Evolutionary conservation across 2,888 invertebrate species (phyloP).

Genomic region (Hypercompe scribonia): DNA sequence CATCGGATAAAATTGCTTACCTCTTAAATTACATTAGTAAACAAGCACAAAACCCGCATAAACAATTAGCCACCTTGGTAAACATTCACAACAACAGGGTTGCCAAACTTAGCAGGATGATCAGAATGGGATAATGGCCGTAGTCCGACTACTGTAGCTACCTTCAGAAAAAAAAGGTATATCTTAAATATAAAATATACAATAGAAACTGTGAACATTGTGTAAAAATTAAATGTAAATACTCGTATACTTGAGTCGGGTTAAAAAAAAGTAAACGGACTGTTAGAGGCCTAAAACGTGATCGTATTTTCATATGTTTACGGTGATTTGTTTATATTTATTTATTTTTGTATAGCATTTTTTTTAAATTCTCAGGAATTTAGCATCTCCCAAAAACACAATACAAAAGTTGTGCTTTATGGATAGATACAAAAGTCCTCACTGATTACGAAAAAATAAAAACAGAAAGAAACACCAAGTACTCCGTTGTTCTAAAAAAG

Average conservation of each 20-base stretch:
- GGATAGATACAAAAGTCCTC: not conserved
- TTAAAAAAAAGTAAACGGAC: not conserved
- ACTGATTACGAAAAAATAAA: not conserved
- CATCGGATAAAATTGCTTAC: not conserved
- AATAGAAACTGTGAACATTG: too few relatives aligned
- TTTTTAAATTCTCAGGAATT: too few relatives aligned
- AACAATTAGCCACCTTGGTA: not conserved
- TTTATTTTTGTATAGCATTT: too few relatives aligned
- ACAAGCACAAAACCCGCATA: not conserved
- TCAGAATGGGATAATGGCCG: not conserved
- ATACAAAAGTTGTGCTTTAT: not conserved
- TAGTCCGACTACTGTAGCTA: not conserved
- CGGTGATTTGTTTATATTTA: too few relatives aligned
- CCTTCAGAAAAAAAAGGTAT: not conserved
- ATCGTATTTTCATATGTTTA: too few relatives aligned
- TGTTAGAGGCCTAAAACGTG: not conserved
- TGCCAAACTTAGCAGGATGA: not conserved
- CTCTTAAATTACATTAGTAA: not conserved
- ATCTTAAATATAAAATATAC: too few relatives aligned
- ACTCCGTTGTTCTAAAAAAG: not conserved
- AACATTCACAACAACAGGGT: not conserved
- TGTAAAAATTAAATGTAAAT: too few relatives aligned
- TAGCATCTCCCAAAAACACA: not conserved
- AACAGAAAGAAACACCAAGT: not conserved
- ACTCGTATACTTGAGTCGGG: too few relatives aligned